Evolutionary conservation across 2,797 vertebrate species (phyloP), one percentile per base, ranked within the genome.

Genomic region (Crenichthys baileyi): DNA sequence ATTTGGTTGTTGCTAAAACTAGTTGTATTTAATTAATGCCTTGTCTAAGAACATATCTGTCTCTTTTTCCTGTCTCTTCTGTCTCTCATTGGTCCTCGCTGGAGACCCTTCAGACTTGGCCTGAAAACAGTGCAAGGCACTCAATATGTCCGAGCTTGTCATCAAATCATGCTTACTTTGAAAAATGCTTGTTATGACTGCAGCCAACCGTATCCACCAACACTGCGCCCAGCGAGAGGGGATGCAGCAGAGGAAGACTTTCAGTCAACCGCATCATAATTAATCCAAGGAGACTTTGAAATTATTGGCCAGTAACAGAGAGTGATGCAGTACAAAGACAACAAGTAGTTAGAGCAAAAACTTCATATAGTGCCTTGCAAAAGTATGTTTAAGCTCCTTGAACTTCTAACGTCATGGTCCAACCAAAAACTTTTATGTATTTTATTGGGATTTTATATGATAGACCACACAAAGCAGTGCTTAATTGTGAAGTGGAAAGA

Each of bases 141-240:
- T 93, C 89, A 93, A 89, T 88, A 89, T 90, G 88, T 90, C 88
- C 76, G 41, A 85, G 80, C 84, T 91, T 94, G 90, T 95, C 93
- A 88, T 93, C 91, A 85, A 82, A 93, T 82, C 86, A 88, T 83
- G 90, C 82, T 91, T 83, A 83, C 89, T 91, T 91, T 92, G 89
- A 94, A 89, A 93, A 93, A 94, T 87, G 87, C 87, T 84, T 93
- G 93, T 93, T 94, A 92, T 93, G 92, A 93, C 90, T 90, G 87
- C 90, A 75, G 82, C 83, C 83, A 84, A 88, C 83, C 87, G 81
- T 87, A 89, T 92, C 91, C 93, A 90, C 89, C 90, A 85, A 89
- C 85, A 89, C 86, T 72, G 73, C 83, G 82, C 88, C 84, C 85
- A 55, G 79, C 46, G 81, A 90, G 87, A 87, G 79, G 85, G 80